Evolutionary conservation across 1,140 invertebrate genomes (phyloP).

Genomic region (Heliconius hewitsoni): DNA sequence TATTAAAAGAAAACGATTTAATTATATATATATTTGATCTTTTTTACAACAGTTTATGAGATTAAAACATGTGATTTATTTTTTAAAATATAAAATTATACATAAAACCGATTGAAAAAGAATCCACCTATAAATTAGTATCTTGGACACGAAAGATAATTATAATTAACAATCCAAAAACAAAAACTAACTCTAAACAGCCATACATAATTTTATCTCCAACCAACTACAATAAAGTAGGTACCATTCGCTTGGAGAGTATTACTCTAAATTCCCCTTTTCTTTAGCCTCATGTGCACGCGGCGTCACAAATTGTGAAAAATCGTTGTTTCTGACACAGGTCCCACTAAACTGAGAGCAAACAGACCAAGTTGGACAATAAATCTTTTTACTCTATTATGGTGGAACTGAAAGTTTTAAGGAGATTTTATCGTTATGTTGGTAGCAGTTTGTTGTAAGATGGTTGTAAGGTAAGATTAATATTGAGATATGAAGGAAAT

Average conservation of each 20-base stretch:
- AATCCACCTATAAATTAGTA: background rate
- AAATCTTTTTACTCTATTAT: slow-evolving; percentile 44
- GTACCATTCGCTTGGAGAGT: background rate
- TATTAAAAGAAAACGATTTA: too few species aligned
- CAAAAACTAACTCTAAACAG: background rate
- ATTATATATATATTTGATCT: too few species aligned
- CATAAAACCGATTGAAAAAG: too few species aligned
- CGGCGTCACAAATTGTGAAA: slow-evolving; percentile 50
- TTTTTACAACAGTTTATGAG: too few species aligned
- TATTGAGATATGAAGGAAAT: too few species aligned
- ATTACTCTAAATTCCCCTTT: slow-evolving; percentile 31
- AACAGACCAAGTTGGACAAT: slow-evolving; percentile 45
- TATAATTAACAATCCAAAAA: background rate
- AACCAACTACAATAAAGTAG: slow-evolving; percentile 1
- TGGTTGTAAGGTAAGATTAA: too few species aligned
- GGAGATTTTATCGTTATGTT: slow-evolving; percentile 30
- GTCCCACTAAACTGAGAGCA: slow-evolving; percentile 39
- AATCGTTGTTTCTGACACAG: slow-evolving; percentile 42
- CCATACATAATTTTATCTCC: background rate
- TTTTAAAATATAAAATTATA: too few species aligned
- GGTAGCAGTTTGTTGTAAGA: background rate
- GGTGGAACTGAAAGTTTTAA: slow-evolving; percentile 30
- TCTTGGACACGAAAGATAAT: background rate
- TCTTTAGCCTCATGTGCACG: slow-evolving; percentile 22
- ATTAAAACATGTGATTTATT: too few species aligned